Conservation (phyloP, 2,113 vertebrate genomes). For the Desmodus rotundus region DNA sequence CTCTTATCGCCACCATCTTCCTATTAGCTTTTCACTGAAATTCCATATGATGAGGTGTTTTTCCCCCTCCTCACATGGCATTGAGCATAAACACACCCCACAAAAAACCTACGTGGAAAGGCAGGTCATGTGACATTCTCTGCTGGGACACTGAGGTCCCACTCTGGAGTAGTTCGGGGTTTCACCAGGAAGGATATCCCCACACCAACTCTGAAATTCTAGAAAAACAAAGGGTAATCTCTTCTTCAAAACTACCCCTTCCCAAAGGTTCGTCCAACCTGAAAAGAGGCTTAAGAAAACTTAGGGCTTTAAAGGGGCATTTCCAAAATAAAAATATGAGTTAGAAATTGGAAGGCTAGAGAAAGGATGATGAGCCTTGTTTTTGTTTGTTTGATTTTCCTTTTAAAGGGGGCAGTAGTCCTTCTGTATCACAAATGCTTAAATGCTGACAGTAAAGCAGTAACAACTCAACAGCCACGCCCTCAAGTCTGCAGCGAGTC, state of each 20-base stretch:
- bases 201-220: background rate
- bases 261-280: background rate
- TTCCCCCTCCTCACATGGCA: background rate
- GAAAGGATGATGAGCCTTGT: background rate
- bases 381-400: background rate
- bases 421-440: background rate
- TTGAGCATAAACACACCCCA: background rate
- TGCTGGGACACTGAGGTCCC: background rate
- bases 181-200: background rate
- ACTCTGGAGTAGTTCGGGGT: background rate
- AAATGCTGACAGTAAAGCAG: background rate
- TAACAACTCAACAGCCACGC: background rate
- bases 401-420: background rate
- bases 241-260: background rate
- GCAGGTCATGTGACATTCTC: background rate
- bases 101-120: background rate
- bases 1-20: background rate
- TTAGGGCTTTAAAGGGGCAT: background rate
- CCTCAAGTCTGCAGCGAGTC: background rate
- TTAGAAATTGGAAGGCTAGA: background rate
- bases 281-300: slow-evolving; percentile 18
- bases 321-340: slow-evolving; percentile 19
- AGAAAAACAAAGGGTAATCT: background rate
- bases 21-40: background rate
- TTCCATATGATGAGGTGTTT: background rate